Percentiles rank a stretch among this genome's conserved stretches.
phyloP scores from a whole-genome alignment of 2,113 vertebrate genomes.

The Rhagologus leucostigma region DNA sequence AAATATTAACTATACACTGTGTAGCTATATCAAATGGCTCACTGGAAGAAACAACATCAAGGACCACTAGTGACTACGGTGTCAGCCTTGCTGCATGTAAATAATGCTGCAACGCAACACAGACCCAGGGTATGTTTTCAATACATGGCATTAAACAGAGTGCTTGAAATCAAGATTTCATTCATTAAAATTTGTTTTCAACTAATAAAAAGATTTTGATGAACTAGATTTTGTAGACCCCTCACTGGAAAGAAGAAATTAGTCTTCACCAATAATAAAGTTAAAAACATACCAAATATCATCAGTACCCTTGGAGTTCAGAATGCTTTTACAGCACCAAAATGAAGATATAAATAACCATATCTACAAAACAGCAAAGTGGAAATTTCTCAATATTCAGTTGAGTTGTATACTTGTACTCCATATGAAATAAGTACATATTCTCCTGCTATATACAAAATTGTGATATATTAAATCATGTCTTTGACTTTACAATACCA shows the following conservation, averaged over 20 bases:
- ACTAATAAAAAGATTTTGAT: background rate
- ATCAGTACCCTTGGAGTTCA: background rate
- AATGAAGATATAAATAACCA: background rate
- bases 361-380: background rate
- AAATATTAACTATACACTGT: background rate
- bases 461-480: background rate
- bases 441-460: background rate
- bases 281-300: background rate
- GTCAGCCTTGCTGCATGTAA: background rate
- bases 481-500: background rate
- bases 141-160: accelerated
- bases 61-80: background rate
- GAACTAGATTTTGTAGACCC: background rate
- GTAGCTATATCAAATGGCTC: background rate
- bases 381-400: background rate
- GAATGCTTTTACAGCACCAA: background rate
- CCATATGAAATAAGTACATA: background rate
- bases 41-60: background rate
- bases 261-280: background rate
- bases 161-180: background rate
- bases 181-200: background rate
- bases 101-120: background rate
- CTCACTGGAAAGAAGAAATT: background rate
- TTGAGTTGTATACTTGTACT: background rate
- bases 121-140: background rate